These are phyloP conservation scores for Spodoptera frugiperda DNA, from an alignment of 1,140 invertebrate genomes.

Conservation along the genomic window DNA sequence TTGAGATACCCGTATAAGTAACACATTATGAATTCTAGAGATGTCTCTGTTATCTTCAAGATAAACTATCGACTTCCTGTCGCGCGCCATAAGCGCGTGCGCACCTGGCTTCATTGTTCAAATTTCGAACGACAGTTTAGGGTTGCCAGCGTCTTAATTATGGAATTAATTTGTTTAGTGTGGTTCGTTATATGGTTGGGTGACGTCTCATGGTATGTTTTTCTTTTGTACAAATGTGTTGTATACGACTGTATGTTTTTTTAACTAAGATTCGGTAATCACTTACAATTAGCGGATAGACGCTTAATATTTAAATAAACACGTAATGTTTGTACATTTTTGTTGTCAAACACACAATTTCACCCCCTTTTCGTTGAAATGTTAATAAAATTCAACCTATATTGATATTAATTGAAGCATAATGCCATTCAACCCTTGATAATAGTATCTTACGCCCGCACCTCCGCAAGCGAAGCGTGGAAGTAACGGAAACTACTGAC, in stretches of 20 bases:
- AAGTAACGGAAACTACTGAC: conserved; percentile 39
- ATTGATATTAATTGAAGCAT: conserved; percentile 2
- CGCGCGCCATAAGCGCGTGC: conserved; percentile 47
- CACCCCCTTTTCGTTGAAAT: too few relatives aligned
- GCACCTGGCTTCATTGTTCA: conserved; percentile 54
- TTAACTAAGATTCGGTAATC: too few relatives aligned
- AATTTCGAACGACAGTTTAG: conserved; percentile 40
- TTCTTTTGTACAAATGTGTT: too few relatives aligned
- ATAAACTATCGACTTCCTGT: conserved; percentile 52
- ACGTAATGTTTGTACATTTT: too few relatives aligned
- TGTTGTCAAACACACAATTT: too few relatives aligned
- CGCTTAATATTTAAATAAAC: too few relatives aligned
- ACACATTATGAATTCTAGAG: conserved; percentile 51
- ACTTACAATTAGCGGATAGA: too few relatives aligned
- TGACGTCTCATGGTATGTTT: too few relatives aligned
- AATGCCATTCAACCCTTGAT: conserved; percentile 18
- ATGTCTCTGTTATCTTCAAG: conserved; percentile 49
- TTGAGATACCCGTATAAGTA: conserved; percentile 39
- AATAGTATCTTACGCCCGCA: neutral
- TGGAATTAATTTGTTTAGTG: neutral
- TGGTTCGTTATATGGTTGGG: neutral
- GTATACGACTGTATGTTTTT: too few relatives aligned
- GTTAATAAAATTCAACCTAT: neutral
- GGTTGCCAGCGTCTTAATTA: conserved; percentile 39
- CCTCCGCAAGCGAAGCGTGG: conserved; percentile 19